Evolutionary conservation across 2,888 invertebrate genomes (phyloP).

Genomic region (Agrochola circellaris): DNA sequence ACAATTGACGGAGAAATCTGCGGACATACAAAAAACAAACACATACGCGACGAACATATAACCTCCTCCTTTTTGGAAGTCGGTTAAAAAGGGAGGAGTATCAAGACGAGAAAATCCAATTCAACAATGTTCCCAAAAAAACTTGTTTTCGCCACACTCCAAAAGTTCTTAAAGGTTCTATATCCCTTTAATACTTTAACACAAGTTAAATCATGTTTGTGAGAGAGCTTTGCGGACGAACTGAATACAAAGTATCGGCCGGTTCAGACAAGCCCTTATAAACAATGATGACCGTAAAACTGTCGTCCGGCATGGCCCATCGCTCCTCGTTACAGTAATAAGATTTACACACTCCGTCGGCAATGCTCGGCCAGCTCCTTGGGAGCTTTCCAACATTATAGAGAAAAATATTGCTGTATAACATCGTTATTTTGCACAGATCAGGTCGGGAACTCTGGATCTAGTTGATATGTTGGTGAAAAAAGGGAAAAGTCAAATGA

Average conservation of each 20-base stretch:
- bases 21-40: no score
- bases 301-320: conserved; percentile 43
- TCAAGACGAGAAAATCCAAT: not conserved
- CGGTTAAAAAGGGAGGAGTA: not conserved
- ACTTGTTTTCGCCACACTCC: not conserved
- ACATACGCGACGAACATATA: no score
- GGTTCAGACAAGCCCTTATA: conserved; percentile 36
- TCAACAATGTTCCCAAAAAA: not conserved
- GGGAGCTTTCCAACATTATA: conserved; percentile 35
- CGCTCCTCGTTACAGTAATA: conserved; percentile 61
- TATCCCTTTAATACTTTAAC: conserved; percentile 9
- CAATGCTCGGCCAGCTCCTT: conserved; percentile 32
- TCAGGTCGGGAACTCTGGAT: not conserved
- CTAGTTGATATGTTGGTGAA: not conserved
- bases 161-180: not conserved
- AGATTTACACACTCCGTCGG: conserved; percentile 47
- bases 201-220: conserved; percentile 39
- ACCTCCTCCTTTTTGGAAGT: no score
- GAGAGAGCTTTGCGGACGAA: conserved; percentile 6
- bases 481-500: no score
- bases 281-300: conserved; percentile 52
- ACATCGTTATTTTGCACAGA: not conserved
- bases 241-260: conserved; percentile 52
- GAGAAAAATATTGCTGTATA: conserved; percentile 15
- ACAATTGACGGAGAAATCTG: no score